Evolutionary conservation across 1,140 invertebrate genomes (phyloP).

Genomic region (Cryptotermes secundus): DNA sequence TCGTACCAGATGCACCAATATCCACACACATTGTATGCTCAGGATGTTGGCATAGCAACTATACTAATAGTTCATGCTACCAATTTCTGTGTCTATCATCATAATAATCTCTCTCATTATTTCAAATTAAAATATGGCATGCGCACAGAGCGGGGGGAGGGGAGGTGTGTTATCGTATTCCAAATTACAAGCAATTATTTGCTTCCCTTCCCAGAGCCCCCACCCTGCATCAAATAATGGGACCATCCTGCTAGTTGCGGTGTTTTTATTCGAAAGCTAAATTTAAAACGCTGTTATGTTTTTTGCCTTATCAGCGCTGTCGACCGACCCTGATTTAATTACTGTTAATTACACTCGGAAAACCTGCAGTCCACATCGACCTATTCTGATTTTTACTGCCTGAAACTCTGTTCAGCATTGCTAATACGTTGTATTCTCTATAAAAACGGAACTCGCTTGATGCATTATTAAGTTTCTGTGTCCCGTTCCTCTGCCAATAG

Average conservation of each 20-base stretch:
- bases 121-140: constrained; percentile 3
- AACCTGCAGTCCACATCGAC: background rate
- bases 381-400: background rate
- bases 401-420: background rate
- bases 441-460: background rate
- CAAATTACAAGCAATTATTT: constrained; percentile 14
- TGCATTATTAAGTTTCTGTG: background rate
- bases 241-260: background rate
- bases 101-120: constrained; percentile 14
- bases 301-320: background rate
- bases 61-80: background rate
- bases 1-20: background rate
- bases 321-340: background rate
- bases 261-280: background rate
- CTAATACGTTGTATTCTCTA: background rate
- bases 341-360: background rate
- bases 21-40: no score
- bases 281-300: constrained; percentile 7
- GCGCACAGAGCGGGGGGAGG: background rate
- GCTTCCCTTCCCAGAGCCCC: background rate
- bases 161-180: background rate
- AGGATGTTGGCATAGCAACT: background rate
- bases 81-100: background rate
- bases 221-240: background rate
- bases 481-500: no score